These are phyloP conservation scores for Branchellion lobata DNA, from an alignment of 2,888 invertebrate species.

Conservation along the genomic window DNA sequence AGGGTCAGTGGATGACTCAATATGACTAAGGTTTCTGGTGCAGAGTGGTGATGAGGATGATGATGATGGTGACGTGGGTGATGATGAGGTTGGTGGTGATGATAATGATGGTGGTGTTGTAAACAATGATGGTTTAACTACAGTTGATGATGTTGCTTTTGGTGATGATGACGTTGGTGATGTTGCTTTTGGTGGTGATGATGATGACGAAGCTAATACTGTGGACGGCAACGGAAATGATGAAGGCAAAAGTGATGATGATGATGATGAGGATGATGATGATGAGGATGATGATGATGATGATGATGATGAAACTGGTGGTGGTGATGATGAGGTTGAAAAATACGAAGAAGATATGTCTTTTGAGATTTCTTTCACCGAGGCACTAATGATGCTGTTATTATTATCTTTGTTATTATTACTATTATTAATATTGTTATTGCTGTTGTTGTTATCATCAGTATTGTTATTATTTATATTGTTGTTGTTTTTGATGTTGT, in stretches of 20 bases:
- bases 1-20: background rate
- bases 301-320: conserved; percentile 1
- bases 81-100: conserved; percentile 5
- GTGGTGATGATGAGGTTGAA: background rate
- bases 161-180: background rate
- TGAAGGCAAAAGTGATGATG: background rate
- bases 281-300: background rate
- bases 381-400: background rate
- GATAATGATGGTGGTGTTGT: background rate
- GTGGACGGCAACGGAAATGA: background rate
- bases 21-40: background rate
- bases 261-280: background rate
- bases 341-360: background rate
- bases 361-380: too few relatives aligned
- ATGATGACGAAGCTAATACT: too few relatives aligned
- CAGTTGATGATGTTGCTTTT: background rate
- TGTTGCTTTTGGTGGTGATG: background rate
- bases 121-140: too few relatives aligned
- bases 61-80: too few relatives aligned
- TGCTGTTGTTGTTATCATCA: background rate
- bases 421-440: background rate
- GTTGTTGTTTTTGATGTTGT: background rate
- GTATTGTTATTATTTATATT: conserved; percentile 1
- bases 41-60: background rate
- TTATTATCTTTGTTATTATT: background rate